These are phyloP conservation scores for Pristionchus mayeri DNA, from an alignment of 2,888 invertebrate species.

Conservation along the genomic window DNA sequence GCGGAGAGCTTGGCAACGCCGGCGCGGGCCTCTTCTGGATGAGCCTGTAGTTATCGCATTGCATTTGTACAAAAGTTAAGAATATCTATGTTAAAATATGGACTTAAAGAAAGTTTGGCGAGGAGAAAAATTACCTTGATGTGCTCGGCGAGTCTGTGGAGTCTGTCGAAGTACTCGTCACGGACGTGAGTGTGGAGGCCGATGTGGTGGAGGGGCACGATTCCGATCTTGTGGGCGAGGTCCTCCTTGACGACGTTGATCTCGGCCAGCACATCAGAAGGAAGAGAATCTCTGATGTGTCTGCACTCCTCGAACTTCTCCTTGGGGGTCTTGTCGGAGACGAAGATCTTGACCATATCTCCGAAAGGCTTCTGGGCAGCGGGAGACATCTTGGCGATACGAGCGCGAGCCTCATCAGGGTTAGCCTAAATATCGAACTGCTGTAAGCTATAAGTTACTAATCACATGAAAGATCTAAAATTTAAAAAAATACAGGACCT, in stretches of 20 bases:
- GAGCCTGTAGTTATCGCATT: background rate
- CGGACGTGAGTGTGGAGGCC: background rate
- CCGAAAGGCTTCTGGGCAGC: slow-evolving; percentile 1
- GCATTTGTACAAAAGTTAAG: too few relatives aligned
- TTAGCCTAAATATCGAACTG: background rate
- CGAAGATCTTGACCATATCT: slow-evolving; percentile 19
- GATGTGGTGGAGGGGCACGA: slow-evolving; percentile 1
- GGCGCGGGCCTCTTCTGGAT: slow-evolving; percentile 24
- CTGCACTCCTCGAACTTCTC: slow-evolving; percentile 7
- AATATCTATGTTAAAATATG: too few relatives aligned
- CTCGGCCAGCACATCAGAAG: slow-evolving; percentile 17
- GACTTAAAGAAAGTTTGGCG: too few relatives aligned
- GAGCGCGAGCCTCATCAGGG: slow-evolving; percentile 12
- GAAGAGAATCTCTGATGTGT: background rate
- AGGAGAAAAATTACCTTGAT: slow-evolving; percentile 28
- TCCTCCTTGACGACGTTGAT: slow-evolving; percentile 36
- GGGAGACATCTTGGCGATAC: background rate
- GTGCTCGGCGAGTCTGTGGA: slow-evolving; percentile 22
- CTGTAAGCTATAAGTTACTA: too few relatives aligned
- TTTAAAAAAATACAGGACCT: too few relatives aligned
- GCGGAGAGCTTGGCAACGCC: background rate
- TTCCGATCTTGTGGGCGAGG: slow-evolving; percentile 16
- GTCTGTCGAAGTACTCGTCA: slow-evolving; percentile 21
- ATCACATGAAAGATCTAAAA: too few relatives aligned
- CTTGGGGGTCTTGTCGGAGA: slow-evolving; percentile 13